Percentiles rank a stretch among this genome's conserved stretches.
Evolutionary conservation across 92 coral and sea anemone species (phyloP).

Genomic region (Porites cylindrica): DNA sequence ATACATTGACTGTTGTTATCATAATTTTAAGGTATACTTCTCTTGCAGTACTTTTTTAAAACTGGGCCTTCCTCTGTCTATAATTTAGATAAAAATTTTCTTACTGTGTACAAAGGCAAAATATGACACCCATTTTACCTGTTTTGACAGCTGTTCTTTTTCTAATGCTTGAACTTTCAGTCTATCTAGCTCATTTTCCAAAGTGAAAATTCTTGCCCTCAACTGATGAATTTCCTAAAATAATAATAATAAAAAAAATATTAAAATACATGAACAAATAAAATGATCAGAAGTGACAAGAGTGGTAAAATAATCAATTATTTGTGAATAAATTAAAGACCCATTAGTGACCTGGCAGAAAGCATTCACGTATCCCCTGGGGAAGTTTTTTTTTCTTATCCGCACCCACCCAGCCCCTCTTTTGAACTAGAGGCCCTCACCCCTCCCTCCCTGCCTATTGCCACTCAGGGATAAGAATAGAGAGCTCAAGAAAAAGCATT

Average conservation of each 20-base stretch:
- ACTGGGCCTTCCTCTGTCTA: not conserved
- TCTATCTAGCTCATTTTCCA: conserved; percentile 79
- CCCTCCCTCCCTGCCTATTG: no score
- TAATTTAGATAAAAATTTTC: not conserved
- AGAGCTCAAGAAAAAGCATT: no score
- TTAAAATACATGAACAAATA: no score
- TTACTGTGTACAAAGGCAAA: not conserved
- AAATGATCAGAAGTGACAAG: not conserved
- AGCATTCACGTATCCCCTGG: no score
- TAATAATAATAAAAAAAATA: not conserved
- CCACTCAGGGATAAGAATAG: no score
- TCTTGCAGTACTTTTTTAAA: no score
- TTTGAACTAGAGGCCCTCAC: no score
- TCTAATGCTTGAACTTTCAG: conserved; percentile 78
- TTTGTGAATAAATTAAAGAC: not conserved
- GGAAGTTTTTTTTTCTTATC: no score
- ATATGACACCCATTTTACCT: conserved; percentile 38
- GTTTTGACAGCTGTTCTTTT: conserved; percentile 70
- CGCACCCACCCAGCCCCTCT: no score
- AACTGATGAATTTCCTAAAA: conserved; percentile 77
- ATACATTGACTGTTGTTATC: no score
- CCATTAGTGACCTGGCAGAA: no score
- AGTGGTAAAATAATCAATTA: not conserved
- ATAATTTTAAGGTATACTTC: no score
- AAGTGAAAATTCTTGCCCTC: conserved; percentile 73